Evolutionary conservation across 2,797 vertebrate genomes (phyloP).

Genomic region (Muraenolepis orangiensis): DNA sequence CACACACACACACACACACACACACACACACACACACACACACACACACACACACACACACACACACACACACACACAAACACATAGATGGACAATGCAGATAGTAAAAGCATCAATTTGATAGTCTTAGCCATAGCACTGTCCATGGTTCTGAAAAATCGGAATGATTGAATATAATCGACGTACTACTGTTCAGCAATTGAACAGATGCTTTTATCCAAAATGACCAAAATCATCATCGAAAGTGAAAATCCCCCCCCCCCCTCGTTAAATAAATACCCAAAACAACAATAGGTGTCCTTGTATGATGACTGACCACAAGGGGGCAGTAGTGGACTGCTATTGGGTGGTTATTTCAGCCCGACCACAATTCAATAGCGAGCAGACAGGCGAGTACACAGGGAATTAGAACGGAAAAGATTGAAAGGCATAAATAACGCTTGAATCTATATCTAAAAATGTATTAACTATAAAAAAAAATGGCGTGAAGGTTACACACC

Average conservation of each 20-base stretch:
- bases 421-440: neutral
- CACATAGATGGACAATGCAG: too few species aligned
- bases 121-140: too few species aligned
- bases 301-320: slow-evolving; percentile 28
- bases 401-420: neutral
- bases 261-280: too few species aligned
- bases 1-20: neutral
- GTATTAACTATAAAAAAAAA: neutral
- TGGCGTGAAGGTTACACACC: too few species aligned
- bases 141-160: too few species aligned
- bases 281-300: neutral
- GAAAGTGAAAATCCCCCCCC: neutral
- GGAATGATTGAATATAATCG: too few species aligned
- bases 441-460: neutral
- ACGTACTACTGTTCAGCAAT: neutral
- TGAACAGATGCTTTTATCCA: neutral
- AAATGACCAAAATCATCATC: too few species aligned
- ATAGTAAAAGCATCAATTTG: too few species aligned
- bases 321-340: slow-evolving; percentile 55
- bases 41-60: too few species aligned
- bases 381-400: neutral
- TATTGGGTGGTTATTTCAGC: neutral
- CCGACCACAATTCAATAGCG: neutral
- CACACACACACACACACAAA: too few species aligned
- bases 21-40: neutral